These are phyloP conservation scores for Bombycilla garrulus DNA, from an alignment of 2,113 vertebrate genomes.

Conservation along the genomic window DNA sequence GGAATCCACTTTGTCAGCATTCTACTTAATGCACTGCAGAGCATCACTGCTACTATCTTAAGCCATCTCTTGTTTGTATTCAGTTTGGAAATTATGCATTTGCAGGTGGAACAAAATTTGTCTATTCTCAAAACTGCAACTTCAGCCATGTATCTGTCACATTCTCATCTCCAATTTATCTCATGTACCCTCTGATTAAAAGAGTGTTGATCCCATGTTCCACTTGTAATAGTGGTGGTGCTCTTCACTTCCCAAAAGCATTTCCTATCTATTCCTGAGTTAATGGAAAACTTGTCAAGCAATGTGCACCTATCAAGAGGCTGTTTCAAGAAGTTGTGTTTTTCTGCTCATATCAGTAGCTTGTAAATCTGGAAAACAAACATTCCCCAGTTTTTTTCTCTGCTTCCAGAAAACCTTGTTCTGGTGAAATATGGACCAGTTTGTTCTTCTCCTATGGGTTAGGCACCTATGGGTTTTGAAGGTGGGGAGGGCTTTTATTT, in stretches of 20 bases:
- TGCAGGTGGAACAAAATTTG: constrained; percentile 7
- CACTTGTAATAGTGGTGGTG: background rate
- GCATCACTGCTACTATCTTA: constrained; percentile 13
- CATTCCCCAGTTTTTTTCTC: background rate
- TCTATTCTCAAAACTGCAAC: background rate
- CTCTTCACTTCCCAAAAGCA: background rate
- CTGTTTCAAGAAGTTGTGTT: background rate
- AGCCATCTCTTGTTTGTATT: constrained; percentile 5
- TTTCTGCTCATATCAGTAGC: background rate
- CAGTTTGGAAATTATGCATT: background rate
- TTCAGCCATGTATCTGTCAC: background rate
- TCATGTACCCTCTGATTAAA: background rate
- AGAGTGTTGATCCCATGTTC: background rate
- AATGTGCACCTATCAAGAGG: fast-evolving
- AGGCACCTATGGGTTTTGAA: background rate
- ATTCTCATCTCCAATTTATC: background rate
- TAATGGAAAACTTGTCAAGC: background rate
- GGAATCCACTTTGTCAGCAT: constrained; percentile 21
- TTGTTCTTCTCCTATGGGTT: background rate
- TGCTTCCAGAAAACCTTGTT: background rate
- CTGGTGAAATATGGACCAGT: background rate
- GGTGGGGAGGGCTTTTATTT: background rate
- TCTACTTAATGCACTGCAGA: constrained; percentile 10
- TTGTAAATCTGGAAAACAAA: background rate
- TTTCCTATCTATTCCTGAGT: background rate